Evolutionary conservation across 2,113 vertebrate species (phyloP).

Genomic region (Donacobius atricapilla): DNA sequence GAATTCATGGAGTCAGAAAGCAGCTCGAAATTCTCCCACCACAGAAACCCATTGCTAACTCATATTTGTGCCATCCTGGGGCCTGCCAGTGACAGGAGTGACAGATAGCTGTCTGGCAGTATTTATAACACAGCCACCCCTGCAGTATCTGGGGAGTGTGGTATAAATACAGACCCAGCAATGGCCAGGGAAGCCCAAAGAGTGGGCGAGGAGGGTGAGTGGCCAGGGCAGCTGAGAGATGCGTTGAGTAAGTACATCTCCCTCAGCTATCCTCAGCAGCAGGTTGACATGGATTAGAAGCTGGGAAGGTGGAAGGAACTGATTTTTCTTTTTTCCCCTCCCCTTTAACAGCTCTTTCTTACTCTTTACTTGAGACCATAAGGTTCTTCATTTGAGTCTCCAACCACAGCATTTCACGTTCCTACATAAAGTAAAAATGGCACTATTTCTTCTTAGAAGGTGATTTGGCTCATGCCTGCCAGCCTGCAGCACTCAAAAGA

Average conservation of each 20-base stretch:
- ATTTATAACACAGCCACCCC: background rate
- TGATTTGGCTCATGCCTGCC: background rate
- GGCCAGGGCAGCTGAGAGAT: slow-evolving; percentile 38
- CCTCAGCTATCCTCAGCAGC: slow-evolving; percentile 15
- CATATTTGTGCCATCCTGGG: background rate
- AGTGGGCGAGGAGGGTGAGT: background rate
- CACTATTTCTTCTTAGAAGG: background rate
- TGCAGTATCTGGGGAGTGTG: background rate
- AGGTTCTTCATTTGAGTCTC: background rate
- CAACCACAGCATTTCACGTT: rapidly evolving
- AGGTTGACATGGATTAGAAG: background rate
- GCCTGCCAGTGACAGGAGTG: background rate
- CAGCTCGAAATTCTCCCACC: background rate
- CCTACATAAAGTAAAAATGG: background rate
- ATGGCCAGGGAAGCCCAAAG: slow-evolving; percentile 32
- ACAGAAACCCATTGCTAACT: background rate
- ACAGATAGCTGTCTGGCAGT: background rate
- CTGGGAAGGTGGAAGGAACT: background rate
- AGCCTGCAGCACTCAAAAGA: background rate
- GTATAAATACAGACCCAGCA: slow-evolving; percentile 7
- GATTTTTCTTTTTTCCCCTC: background rate
- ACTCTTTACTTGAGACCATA: background rate
- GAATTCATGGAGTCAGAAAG: background rate
- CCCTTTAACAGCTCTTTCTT: background rate
- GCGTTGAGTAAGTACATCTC: slow-evolving; percentile 1